Percentiles rank a stretch among this genome's conserved stretches.
Conservation (phyloP, 2,113 vertebrate genomes). For the Heteronetta atricapilla region DNA sequence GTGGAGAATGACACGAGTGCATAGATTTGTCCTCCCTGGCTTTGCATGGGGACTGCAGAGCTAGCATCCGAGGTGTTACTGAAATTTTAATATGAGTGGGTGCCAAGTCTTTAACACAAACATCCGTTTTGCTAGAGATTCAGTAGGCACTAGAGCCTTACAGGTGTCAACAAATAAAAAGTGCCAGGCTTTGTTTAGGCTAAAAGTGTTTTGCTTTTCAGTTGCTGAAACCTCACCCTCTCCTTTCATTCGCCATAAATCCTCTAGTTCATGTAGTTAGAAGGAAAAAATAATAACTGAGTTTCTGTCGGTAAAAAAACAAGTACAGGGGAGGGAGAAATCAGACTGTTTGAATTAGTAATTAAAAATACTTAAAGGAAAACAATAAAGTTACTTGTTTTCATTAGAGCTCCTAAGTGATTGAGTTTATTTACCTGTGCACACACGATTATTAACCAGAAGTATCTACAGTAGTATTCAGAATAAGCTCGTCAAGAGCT, state of each 20-base stretch:
- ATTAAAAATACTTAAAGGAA: neutral
- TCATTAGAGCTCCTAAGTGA: neutral
- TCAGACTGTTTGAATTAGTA: neutral
- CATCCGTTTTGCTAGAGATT: neutral
- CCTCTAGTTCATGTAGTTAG: neutral
- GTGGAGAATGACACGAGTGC: neutral
- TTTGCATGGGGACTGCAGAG: neutral
- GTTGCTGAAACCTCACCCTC: neutral
- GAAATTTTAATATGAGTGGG: neutral
- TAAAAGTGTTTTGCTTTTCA: neutral
- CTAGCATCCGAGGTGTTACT: neutral
- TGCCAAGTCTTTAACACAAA: neutral
- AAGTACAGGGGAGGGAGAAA: neutral
- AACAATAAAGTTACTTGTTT: neutral
- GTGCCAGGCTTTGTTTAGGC: neutral
- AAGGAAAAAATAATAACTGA: neutral
- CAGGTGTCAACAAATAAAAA: neutral
- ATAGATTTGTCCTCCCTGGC: neutral
- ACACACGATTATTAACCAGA: neutral
- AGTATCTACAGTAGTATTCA: neutral
- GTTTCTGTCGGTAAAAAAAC: neutral
- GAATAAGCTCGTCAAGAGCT: neutral
- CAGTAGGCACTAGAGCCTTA: neutral
- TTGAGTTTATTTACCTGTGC: neutral
- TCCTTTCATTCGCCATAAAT: neutral